Evolutionary conservation across 2,888 invertebrate genomes (phyloP).

Genomic region (Atrina japonica): DNA sequence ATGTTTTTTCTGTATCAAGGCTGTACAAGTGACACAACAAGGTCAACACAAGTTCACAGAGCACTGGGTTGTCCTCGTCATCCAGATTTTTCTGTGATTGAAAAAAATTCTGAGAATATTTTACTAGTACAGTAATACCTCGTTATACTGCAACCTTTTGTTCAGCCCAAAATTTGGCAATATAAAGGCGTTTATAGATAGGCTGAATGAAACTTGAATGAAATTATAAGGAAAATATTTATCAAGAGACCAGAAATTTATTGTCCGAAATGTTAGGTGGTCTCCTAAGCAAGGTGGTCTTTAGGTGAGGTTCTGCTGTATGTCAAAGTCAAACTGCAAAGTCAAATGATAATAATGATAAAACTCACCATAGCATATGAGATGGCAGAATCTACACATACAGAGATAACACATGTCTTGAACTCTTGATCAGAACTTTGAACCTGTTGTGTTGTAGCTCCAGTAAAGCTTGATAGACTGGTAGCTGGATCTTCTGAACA

Average conservation of each 20-base stretch:
- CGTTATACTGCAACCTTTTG: too few species aligned
- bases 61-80: slow-evolving; percentile 24
- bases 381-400: slow-evolving; percentile 10
- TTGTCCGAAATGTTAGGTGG: too few species aligned
- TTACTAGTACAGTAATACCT: too few species aligned
- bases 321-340: too few species aligned
- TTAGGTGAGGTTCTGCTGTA: too few species aligned
- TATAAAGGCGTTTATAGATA: too few species aligned
- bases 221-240: too few species aligned
- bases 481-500: slow-evolving; percentile 45
- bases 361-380: slow-evolving; percentile 27
- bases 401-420: slow-evolving; percentile 10
- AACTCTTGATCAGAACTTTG: slow-evolving; percentile 28
- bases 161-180: too few species aligned
- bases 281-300: too few species aligned
- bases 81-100: slow-evolving; percentile 43
- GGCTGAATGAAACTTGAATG: too few species aligned
- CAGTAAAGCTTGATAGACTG: slow-evolving; percentile 50
- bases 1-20: slow-evolving; percentile 32
- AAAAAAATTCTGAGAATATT: background rate
- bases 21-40: slow-evolving; percentile 41
- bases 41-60: slow-evolving; percentile 36
- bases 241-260: too few species aligned
- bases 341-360: too few species aligned
- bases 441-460: slow-evolving; percentile 30